phyloP scores from a whole-genome alignment of 2,888 invertebrate genomes.

The Agrochola litura region DNA sequence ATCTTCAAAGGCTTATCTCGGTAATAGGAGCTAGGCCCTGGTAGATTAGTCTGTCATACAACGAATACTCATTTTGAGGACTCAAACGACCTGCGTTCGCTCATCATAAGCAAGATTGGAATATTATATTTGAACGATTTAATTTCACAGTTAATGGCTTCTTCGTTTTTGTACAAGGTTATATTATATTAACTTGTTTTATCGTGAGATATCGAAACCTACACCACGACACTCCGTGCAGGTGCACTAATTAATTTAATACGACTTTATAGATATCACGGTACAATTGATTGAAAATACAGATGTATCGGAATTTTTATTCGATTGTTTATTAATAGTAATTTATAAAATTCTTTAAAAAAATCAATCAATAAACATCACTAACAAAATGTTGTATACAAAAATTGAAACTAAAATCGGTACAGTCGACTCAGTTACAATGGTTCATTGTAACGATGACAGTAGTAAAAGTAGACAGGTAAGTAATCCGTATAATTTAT shows the following conservation, averaged over 20 bases:
- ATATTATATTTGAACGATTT: constrained; percentile 23
- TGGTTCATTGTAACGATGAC: constrained; percentile 9
- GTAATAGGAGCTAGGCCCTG: constrained; percentile 44
- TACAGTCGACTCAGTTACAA: background rate
- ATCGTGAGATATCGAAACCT: background rate
- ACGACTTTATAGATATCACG: background rate
- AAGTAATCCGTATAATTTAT: constrained; percentile 34
- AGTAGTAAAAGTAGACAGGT: background rate
- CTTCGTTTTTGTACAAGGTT: background rate
- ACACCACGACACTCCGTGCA: background rate
- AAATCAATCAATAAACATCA: background rate
- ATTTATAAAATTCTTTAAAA: background rate
- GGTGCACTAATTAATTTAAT: background rate
- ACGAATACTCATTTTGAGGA: constrained; percentile 51
- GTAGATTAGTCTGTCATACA: constrained; percentile 56
- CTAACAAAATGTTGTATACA: background rate
- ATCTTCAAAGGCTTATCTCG: constrained; percentile 52
- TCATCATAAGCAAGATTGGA: constrained; percentile 29
- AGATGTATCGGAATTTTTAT: background rate
- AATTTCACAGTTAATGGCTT: constrained; percentile 20
- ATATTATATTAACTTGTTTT: no score
- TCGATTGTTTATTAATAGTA: background rate
- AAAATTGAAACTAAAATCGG: background rate
- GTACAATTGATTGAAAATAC: background rate
- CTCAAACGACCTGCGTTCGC: constrained; percentile 29